Evolutionary conservation across 2,888 invertebrate genomes (phyloP).

Genomic region (Pomacea canaliculata): DNA sequence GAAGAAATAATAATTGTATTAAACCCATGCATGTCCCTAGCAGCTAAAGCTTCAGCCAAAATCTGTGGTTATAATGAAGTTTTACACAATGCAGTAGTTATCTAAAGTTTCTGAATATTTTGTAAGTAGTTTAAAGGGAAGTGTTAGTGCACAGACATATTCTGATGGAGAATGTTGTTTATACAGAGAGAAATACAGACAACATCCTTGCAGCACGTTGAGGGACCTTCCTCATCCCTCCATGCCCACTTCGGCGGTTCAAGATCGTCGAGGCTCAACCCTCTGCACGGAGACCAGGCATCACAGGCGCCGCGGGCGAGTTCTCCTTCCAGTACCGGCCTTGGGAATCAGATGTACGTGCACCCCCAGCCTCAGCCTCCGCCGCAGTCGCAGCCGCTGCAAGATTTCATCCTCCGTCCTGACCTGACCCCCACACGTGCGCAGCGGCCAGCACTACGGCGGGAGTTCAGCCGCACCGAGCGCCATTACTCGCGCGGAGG

Average conservation of each 20-base stretch:
- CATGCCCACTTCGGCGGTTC: neutral
- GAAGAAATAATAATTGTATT: too few relatives aligned
- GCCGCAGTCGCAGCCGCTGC: neutral
- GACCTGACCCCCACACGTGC: constrained; percentile 22
- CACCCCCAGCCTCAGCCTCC: neutral
- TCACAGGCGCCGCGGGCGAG: neutral
- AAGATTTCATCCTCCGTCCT: constrained; percentile 13
- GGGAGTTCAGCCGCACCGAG: constrained; percentile 26
- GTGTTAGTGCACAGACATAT: too few relatives aligned
- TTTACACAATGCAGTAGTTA: too few relatives aligned
- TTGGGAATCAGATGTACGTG: neutral
- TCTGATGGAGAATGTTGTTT: too few relatives aligned
- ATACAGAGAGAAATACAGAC: too few relatives aligned
- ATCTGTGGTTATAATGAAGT: too few relatives aligned
- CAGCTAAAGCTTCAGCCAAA: too few relatives aligned
- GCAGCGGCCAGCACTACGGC: neutral
- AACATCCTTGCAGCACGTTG: too few relatives aligned
- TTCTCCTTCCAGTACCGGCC: neutral
- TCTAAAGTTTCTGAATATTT: too few relatives aligned
- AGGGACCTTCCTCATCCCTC: too few relatives aligned
- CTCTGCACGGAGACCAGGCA: neutral
- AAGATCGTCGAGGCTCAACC: neutral
- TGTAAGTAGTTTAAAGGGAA: too few relatives aligned
- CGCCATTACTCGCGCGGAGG: constrained; percentile 2
- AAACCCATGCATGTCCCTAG: too few relatives aligned